Evolutionary conservation across 2,888 invertebrate genomes (phyloP).

Genomic region (Drosophila fungiperda): DNA sequence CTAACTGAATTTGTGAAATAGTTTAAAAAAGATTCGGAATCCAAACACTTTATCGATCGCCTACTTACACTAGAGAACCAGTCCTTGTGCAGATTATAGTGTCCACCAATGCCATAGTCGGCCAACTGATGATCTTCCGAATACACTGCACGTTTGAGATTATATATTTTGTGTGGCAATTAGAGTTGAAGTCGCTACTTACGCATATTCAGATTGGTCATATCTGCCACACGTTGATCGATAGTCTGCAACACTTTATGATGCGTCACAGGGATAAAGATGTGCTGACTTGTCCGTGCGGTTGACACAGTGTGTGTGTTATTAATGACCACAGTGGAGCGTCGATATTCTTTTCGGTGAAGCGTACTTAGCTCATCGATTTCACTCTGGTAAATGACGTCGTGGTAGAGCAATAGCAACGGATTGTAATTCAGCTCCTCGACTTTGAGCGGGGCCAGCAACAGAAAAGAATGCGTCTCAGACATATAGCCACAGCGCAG

Average conservation of each 20-base stretch:
- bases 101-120: constrained; percentile 86
- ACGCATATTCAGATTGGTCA: constrained; percentile 87
- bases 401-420: constrained; percentile 86
- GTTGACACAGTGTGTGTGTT: constrained; percentile 87
- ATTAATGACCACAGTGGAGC: constrained; percentile 89
- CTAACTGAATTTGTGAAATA: constrained; percentile 27
- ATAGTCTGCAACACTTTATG: constrained; percentile 87
- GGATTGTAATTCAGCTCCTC: constrained; percentile 86
- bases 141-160: constrained; percentile 74
- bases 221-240: constrained; percentile 86
- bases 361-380: constrained; percentile 86
- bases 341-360: constrained; percentile 85
- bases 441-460: constrained; percentile 86
- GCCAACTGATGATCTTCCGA: constrained; percentile 85
- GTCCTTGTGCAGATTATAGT: constrained; percentile 86
- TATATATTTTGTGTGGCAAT: too few relatives aligned
- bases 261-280: constrained; percentile 47
- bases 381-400: constrained; percentile 87
- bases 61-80: constrained; percentile 64
- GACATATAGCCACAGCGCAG: constrained; percentile 83
- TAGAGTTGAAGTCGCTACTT: background rate
- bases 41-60: accelerated
- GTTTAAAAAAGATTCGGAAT: background rate
- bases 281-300: constrained; percentile 72
- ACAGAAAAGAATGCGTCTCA: constrained; percentile 83